Evolutionary conservation across 2,113 vertebrate genomes (phyloP), one percentile per base, ranked within the genome.

Genomic region (Corythaeola cristata): DNA sequence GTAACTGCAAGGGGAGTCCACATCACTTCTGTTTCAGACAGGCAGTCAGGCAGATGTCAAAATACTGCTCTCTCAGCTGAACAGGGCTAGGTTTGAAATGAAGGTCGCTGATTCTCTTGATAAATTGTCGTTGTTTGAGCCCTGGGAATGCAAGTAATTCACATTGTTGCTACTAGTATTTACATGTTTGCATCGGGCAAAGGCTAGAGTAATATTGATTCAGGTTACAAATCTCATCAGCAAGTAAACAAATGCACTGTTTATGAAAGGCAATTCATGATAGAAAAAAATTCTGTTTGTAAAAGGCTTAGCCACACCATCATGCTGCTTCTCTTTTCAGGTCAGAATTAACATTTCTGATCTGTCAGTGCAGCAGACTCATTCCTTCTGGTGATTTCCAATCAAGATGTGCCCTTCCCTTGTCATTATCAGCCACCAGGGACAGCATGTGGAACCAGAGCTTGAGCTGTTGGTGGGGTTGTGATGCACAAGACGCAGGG

Each of bases 171-270:
- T 44, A 23, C 56, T 27, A 45, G 19, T 32, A 74, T 92, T 95
- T 88, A 64, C 92, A 74, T 76, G 45, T 60, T 86, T 76, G 21
- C 69, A 71, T n/a, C 1, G 6, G 50, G 53, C 21, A 78, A 91
- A 88, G 55, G 22, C 52, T 64, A n/a, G 45, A 91, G n/a, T 49
- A 71, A 55, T 89, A 89, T 47, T 74, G 83, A 94, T 89, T 90
- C 71, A 75, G 76, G 76, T 83, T 95, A 80, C 47, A 95, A 93
- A 94, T 94, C 87, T 89, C 78, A 83, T 89, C 73, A 89, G 35
- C 37, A 53, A 67, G 71, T 82, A 86, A 89, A 89, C 60, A 89
- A 62, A 73, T 56, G 22, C 66, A 45, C 21, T 68, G 62, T 72
- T 84, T 88, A 72, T 80, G 71, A 71, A 69, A 77, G 35, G 12